A percentile compares a stretch with the other conserved stretches of the same genome.
phyloP scores from a whole-genome alignment of 2,888 invertebrate genomes.

The Stramonita haemastoma region DNA sequence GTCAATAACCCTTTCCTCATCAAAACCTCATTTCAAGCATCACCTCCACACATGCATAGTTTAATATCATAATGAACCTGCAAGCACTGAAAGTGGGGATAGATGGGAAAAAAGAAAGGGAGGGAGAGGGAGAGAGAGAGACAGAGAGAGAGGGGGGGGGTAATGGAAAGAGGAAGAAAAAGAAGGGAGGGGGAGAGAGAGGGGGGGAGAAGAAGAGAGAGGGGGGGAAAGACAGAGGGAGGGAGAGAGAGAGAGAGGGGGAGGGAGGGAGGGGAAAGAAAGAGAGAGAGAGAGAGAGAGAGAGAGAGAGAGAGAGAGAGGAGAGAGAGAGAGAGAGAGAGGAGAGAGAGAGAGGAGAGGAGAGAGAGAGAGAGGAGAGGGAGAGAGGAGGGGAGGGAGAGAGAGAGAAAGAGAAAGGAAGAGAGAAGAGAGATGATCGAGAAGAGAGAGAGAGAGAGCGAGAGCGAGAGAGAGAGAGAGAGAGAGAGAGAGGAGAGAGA shows the following conservation, averaged over 20 bases:
- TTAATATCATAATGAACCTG: background rate
- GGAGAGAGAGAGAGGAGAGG: background rate
- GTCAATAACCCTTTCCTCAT: background rate
- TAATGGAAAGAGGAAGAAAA: background rate
- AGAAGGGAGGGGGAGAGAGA: background rate
- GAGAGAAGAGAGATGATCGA: background rate
- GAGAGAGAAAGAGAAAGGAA: background rate
- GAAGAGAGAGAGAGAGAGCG: background rate
- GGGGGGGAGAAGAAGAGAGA: constrained; percentile 11
- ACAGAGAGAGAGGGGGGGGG: background rate
- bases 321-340: background rate
- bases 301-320: background rate
- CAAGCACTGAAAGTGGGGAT: background rate
- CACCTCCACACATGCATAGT: background rate
- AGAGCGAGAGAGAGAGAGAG: background rate
- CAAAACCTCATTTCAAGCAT: constrained; percentile 24
- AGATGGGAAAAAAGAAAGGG: background rate
- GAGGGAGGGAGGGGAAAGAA: background rate
- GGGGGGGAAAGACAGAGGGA: background rate
- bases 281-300: background rate
- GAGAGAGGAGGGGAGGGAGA: background rate
- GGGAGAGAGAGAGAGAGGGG: background rate
- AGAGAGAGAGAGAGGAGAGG: constrained; percentile 16
- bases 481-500: background rate
- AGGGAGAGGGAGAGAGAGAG: background rate